Evolutionary conservation across 2,888 invertebrate genomes (phyloP).

Genomic region (Ochropacha duplaris): DNA sequence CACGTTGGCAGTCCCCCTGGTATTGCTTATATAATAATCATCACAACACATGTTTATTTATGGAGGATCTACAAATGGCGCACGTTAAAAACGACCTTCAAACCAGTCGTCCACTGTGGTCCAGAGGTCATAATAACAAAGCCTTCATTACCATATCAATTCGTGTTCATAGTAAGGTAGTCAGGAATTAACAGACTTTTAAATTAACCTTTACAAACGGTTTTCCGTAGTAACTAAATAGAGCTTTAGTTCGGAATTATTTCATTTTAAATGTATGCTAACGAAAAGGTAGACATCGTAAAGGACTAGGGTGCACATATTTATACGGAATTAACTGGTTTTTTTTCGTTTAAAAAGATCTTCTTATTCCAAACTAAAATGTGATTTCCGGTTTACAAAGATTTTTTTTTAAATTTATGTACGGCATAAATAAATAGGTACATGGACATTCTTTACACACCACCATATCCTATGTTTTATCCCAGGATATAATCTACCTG

Average conservation of each 20-base stretch:
- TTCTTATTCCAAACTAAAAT: no score
- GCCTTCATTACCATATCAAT: not conserved
- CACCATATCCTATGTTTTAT: no score
- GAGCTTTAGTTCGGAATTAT: not conserved
- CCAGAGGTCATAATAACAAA: not conserved
- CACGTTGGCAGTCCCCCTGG: no score
- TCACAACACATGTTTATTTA: no score
- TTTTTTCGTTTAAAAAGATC: no score
- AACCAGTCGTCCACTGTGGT: not conserved
- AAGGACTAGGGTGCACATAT: conserved; percentile 15
- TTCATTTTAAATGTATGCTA: conserved; percentile 17
- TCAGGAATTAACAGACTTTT: not conserved
- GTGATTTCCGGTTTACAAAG: no score
- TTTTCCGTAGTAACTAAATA: not conserved
- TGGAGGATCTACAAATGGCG: not conserved
- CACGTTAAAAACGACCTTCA: not conserved
- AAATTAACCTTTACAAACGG: not conserved
- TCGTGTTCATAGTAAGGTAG: not conserved
- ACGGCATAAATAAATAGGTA: no score
- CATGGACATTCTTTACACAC: no score
- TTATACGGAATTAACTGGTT: not conserved
- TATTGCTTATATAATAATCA: no score
- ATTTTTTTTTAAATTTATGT: no score
- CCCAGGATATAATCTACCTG: no score
- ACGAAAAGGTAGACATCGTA: conserved; percentile 11